A percentile compares a stretch with the other conserved stretches of the same genome.
phyloP scores from a whole-genome alignment of 2,797 vertebrate species.

The Pangasius djambal region DNA sequence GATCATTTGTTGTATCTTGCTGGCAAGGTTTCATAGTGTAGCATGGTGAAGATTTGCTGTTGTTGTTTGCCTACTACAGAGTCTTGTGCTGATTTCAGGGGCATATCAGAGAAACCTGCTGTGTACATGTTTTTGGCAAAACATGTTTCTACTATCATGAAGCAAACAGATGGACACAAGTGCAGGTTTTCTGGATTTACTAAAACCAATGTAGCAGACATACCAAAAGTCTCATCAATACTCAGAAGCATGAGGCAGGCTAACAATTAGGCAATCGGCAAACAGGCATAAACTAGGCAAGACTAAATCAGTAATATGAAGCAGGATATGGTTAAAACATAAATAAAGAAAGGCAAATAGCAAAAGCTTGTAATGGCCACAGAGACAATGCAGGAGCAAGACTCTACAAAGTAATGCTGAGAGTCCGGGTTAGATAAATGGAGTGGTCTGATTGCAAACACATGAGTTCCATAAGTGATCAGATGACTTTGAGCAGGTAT shows the following conservation, averaged over 20 bases:
- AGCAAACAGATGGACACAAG: not conserved
- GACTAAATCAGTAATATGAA: not conserved
- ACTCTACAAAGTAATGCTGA: not conserved
- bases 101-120: not conserved
- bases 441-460: not conserved
- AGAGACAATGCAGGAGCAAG: not conserved
- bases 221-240: not conserved
- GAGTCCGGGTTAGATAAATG: not conserved
- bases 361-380: not conserved
- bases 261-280: not conserved
- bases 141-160: not conserved
- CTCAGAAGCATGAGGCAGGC: not conserved
- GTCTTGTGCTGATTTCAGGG: not conserved
- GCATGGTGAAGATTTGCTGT: not conserved
- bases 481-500: not conserved
- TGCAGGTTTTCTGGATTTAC: slow-evolving; percentile 1
- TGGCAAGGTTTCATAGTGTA: not conserved
- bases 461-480: not conserved
- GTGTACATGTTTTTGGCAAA: not conserved
- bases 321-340: not conserved
- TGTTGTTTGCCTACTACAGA: not conserved
- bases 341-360: not conserved
- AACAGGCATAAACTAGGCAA: not conserved
- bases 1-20: not conserved
- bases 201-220: not conserved